These are phyloP conservation scores for Dicranocentrus wangi DNA, from an alignment of 2,888 invertebrate species.

Conservation along the genomic window DNA sequence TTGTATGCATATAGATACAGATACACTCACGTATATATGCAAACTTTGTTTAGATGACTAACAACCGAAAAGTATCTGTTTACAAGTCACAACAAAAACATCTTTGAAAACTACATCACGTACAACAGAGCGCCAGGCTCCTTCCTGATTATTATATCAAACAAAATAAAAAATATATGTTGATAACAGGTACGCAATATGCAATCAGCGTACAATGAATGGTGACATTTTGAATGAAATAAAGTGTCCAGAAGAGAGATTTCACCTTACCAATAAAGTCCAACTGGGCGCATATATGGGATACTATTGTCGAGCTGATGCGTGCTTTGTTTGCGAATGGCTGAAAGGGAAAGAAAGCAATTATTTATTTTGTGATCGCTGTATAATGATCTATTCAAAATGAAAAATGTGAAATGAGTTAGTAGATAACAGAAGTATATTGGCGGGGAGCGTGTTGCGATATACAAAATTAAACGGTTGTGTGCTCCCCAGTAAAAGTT, in stretches of 20 bases:
- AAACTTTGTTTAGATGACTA: too few relatives aligned
- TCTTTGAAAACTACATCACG: slow-evolving; percentile 1
- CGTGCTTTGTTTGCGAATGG: slow-evolving; percentile 3
- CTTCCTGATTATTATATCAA: slow-evolving; percentile 20
- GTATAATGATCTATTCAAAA: background rate
- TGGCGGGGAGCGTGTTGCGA: background rate
- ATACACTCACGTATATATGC: background rate
- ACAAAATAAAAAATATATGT: background rate
- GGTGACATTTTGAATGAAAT: slow-evolving; percentile 8
- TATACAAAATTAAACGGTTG: too few relatives aligned
- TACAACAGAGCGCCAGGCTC: background rate
- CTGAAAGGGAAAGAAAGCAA: background rate
- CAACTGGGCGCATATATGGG: too few relatives aligned
- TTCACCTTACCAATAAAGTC: background rate
- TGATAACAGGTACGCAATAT: background rate
- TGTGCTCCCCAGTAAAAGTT: background rate
- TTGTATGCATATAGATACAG: background rate
- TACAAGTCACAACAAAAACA: too few relatives aligned
- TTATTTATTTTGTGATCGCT: background rate
- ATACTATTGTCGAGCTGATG: slow-evolving; percentile 4
- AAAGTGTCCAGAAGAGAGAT: slow-evolving; percentile 11
- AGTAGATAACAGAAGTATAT: background rate
- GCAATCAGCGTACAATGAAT: slow-evolving; percentile 1
- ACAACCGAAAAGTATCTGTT: background rate
- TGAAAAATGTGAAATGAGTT: background rate